These are phyloP conservation scores for Triplophysa yarkandensis DNA, from an alignment of 2,797 vertebrate species.

Conservation along the genomic window DNA sequence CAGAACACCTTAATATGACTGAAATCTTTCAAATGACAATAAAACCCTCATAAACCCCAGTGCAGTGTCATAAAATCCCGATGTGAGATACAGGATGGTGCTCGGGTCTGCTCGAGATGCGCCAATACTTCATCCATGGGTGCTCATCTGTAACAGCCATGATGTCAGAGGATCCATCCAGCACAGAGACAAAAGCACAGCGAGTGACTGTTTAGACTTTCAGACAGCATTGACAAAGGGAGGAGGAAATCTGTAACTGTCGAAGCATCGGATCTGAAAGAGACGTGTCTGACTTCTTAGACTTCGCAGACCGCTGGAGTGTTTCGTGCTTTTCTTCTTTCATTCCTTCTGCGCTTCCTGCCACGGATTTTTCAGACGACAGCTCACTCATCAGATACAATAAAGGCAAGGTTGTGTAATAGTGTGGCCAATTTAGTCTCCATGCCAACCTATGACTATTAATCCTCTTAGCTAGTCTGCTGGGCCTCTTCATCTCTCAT, in stretches of 20 bases:
- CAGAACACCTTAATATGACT: slow-evolving; percentile 1
- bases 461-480: slow-evolving; percentile 54
- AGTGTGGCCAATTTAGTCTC: slow-evolving; percentile 44
- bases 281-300: slow-evolving; percentile 34
- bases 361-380: slow-evolving; percentile 40
- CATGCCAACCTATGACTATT: slow-evolving; percentile 53
- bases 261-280: slow-evolving; percentile 30
- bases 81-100: not conserved
- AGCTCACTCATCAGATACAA: slow-evolving; percentile 42
- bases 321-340: slow-evolving; percentile 24
- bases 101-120: slow-evolving; percentile 1
- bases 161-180: slow-evolving; percentile 48
- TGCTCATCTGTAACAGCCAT: slow-evolving; percentile 41
- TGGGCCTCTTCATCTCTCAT: slow-evolving; percentile 30
- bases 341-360: slow-evolving; percentile 36
- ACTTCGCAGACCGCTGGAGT: slow-evolving; percentile 34
- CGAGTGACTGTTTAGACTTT: slow-evolving; percentile 47
- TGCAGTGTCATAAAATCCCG: not conserved
- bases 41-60: slow-evolving; percentile 3
- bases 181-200: slow-evolving; percentile 39
- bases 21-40: not conserved
- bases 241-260: slow-evolving; percentile 31
- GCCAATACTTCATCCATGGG: slow-evolving; percentile 15
- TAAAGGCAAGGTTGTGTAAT: slow-evolving; percentile 46
- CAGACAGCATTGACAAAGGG: slow-evolving; percentile 35